A percentile compares a stretch with the other conserved stretches of the same genome.
These are phyloP conservation scores for Leptatherina wallacei DNA, from an alignment of 2,797 vertebrate genomes.

Conservation along the genomic window DNA sequence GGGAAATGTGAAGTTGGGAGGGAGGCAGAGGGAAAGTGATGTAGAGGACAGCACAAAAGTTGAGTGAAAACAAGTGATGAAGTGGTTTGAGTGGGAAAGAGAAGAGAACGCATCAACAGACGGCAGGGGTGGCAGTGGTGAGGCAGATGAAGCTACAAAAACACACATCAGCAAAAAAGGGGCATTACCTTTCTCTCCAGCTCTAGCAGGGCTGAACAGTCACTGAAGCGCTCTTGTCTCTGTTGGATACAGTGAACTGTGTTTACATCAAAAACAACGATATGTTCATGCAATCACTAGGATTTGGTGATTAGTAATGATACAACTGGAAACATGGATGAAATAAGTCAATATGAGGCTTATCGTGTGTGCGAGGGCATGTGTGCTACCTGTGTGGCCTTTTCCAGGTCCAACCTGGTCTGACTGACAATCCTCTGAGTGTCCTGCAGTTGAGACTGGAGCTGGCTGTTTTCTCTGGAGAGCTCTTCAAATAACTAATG, in stretches of 20 bases:
- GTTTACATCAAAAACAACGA: neutral
- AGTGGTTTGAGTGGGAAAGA: slow-evolving; percentile 40
- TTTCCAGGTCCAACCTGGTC: slow-evolving; percentile 87
- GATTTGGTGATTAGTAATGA: neutral
- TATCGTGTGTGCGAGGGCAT: neutral
- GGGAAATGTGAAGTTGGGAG: slow-evolving; percentile 27
- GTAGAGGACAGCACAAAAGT: slow-evolving; percentile 24
- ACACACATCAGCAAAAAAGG: slow-evolving; percentile 1
- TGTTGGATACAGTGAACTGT: slow-evolving; percentile 56
- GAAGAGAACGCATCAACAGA: slow-evolving; percentile 49
- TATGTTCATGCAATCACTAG: neutral
- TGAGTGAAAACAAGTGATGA: slow-evolving; percentile 57
- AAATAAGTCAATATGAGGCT: neutral
- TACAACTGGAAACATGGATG: neutral
- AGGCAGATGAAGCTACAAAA: slow-evolving; percentile 54
- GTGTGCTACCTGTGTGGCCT: slow-evolving; percentile 83
- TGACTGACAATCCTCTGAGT: slow-evolving; percentile 84
- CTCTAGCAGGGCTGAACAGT: slow-evolving; percentile 86
- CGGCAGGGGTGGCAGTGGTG: slow-evolving; percentile 63
- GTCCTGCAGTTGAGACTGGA: slow-evolving; percentile 87
- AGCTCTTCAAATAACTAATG: slow-evolving; percentile 86
- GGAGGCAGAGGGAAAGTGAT: slow-evolving; percentile 22
- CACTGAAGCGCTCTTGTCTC: slow-evolving; percentile 87
- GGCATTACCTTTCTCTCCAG: slow-evolving; percentile 86
- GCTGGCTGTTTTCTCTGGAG: slow-evolving; percentile 85